These are phyloP conservation scores for Tachina fera DNA, from an alignment of 2,888 invertebrate species.

Conservation along the genomic window DNA sequence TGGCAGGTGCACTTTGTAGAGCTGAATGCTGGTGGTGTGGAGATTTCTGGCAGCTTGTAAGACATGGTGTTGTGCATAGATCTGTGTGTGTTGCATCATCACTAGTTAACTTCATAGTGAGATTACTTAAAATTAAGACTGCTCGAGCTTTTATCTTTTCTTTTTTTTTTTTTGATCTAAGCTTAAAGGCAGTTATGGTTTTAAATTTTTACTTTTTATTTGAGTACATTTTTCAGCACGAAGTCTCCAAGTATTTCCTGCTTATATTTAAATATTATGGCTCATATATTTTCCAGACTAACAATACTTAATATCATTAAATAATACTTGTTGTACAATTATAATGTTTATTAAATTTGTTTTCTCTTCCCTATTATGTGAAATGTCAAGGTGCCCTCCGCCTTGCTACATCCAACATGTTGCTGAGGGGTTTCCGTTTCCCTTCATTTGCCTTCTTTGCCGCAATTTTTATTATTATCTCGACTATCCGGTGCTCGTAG, in stretches of 20 bases:
- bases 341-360: conserved; percentile 14
- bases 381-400: conserved; percentile 49
- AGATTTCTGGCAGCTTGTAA: conserved; percentile 65
- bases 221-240: conserved; percentile 30
- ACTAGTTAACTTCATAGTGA: conserved; percentile 66
- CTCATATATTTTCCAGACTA: conserved; percentile 8
- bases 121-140: conserved; percentile 21
- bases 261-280: conserved; percentile 13
- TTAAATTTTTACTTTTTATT: conserved; percentile 5
- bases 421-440: conserved; percentile 25
- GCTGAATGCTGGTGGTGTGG: conserved; percentile 46
- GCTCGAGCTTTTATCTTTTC: neutral
- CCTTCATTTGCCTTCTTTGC: conserved; percentile 26
- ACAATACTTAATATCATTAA: neutral
- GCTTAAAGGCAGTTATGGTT: conserved; percentile 55
- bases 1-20: conserved; percentile 48
- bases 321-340: conserved; percentile 17
- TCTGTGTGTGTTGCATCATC: conserved; percentile 61
- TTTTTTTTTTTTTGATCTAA: neutral
- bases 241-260: neutral
- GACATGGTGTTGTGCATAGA: conserved; percentile 62
- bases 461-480: neutral
- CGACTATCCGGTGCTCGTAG: neutral
- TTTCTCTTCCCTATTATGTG: neutral
- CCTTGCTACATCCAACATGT: conserved; percentile 42